These are phyloP conservation scores for Kryphioiulus occultus DNA, from an alignment of 2,888 invertebrate genomes.

Conservation along the genomic window DNA sequence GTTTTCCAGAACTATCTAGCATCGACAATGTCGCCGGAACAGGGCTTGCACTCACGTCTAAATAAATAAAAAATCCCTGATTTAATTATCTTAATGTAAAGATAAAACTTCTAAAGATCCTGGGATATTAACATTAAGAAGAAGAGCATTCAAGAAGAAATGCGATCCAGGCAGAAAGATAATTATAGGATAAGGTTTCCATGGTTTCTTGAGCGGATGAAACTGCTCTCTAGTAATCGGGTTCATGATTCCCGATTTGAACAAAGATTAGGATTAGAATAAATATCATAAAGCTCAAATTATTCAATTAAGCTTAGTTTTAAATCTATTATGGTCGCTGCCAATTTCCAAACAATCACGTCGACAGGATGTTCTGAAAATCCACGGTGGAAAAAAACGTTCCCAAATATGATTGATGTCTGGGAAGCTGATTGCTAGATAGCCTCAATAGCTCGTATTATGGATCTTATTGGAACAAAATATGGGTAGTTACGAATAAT, in stretches of 20 bases:
- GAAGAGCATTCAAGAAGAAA: neutral
- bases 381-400: neutral
- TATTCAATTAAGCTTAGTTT: neutral
- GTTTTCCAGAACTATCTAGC: too few relatives aligned
- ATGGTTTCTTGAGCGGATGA: neutral
- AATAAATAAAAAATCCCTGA: neutral
- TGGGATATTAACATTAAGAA: neutral
- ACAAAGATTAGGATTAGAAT: neutral
- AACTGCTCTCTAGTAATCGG: neutral
- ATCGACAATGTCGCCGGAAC: neutral
- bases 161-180: neutral
- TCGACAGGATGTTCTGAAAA: neutral
- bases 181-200: constrained; percentile 32
- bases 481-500: neutral
- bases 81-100: neutral
- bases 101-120: neutral
- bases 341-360: neutral
- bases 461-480: neutral
- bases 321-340: neutral
- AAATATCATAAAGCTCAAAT: constrained; percentile 12
- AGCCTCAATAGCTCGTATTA: neutral
- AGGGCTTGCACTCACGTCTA: neutral
- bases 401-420: neutral
- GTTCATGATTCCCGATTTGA: neutral
- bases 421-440: too few relatives aligned